A percentile compares a stretch with the other conserved stretches of the same genome.
Conservation (phyloP, 2,797 vertebrate genomes). For the Oophaga sylvatica region DNA sequence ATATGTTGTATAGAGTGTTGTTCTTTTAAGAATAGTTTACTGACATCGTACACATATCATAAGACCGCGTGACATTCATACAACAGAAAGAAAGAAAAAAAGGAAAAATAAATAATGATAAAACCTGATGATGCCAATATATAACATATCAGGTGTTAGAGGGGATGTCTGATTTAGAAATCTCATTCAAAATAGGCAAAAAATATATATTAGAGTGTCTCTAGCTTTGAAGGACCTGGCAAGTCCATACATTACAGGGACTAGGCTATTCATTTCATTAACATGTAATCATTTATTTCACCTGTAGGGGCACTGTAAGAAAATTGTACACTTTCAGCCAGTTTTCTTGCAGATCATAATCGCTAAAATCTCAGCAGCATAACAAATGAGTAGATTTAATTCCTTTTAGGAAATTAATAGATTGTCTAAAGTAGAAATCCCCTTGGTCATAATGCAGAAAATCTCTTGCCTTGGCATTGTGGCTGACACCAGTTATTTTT, state of each 20-base stretch:
- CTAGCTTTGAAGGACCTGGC: background rate
- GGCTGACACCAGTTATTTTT: background rate
- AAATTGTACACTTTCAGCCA: background rate
- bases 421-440: background rate
- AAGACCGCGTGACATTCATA: too few species aligned
- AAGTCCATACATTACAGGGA: background rate
- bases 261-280: background rate
- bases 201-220: background rate
- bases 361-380: background rate
- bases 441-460: background rate
- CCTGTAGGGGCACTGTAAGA: slow-evolving; percentile 2
- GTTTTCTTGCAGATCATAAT: background rate
- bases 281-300: background rate
- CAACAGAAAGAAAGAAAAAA: background rate
- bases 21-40: too few species aligned
- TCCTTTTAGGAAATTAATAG: background rate
- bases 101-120: too few species aligned
- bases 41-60: too few species aligned
- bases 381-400: too few species aligned
- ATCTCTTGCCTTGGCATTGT: background rate
- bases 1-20: too few species aligned
- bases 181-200: background rate
- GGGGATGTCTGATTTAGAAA: background rate
- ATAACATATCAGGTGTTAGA: background rate
- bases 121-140: background rate